Base-by-base conservation (phyloP, 2,797 vertebrate species). In the Enteromius anoplus region DNA sequence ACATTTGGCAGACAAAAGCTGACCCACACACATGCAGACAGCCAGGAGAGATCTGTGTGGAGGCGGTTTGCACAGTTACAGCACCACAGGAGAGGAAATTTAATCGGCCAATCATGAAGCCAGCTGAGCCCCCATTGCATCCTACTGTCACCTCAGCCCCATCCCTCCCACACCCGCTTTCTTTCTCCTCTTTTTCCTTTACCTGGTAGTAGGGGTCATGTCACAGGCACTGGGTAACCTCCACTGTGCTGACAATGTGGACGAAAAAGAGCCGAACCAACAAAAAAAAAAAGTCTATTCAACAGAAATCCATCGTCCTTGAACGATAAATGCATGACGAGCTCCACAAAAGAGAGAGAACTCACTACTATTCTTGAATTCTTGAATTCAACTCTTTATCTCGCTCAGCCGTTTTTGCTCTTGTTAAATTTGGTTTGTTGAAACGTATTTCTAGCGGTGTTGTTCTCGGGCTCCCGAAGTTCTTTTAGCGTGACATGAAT, bases 61-160 rank as follows among this genome's bases (percentile, higher is more conserved):
- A 68, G 71, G 82, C 10, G 64, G 65, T 45, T 76, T 83, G 53
- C 69, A 37, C 65, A 84, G 83, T 85, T 88, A 75, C 81, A 75
- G 81, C 76, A 70, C 78, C 29, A 71, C 69, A 85, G 80, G 77
- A 79, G 51, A 75, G 76, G 47, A 71, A 85, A 78, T 86, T 87
- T 81, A 88, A 81, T 88, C 26, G n/a, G 23, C 84, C 85, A 83
- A 53, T 86, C 80, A 83, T 66, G 65, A 70, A 58, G 34, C 76
- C 84, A 85, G 66, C 86, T 82, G 76, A 83, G 82, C 73, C 80
- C 26, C 64, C 26, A 80, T 66, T 84, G 55, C 40, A 14, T 80
- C 81, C 49, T 26, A 21, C 26, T 19, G 5, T 66, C 73, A 32
- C 82, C 40, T 77, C 45, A 65, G 42, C 45, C 73, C 84, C 10